phyloP scores from a whole-genome alignment of 2,888 invertebrate genomes.

The Thyatira batis region DNA sequence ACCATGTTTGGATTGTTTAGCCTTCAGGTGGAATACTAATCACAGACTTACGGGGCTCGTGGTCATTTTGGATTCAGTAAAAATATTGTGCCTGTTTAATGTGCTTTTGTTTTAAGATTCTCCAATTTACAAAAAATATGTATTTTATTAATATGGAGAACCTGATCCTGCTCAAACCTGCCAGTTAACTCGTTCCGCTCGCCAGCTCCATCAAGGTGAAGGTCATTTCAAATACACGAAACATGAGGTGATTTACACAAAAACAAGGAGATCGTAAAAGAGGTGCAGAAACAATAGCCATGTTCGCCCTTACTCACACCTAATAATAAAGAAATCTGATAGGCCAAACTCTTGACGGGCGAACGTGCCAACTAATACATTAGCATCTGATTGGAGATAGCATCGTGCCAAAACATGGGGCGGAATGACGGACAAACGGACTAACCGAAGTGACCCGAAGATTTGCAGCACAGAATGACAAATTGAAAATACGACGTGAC shows the following conservation, averaged over 20 bases:
- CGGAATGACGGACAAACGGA: constrained; percentile 46
- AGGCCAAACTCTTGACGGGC: constrained; percentile 47
- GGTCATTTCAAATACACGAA: constrained; percentile 31
- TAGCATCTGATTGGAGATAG: constrained; percentile 72
- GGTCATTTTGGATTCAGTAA: neutral
- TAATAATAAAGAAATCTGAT: constrained; percentile 67
- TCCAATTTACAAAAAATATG: too few relatives aligned
- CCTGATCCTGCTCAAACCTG: neutral
- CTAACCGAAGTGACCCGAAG: constrained; percentile 31
- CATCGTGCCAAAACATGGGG: constrained; percentile 56
- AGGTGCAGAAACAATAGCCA: constrained; percentile 40
- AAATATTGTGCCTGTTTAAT: neutral
- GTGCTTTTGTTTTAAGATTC: neutral
- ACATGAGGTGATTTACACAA: constrained; percentile 35
- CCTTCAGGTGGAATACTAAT: constrained; percentile 44
- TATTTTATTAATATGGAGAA: too few relatives aligned
- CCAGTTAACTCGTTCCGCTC: constrained; percentile 19
- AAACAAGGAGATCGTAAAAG: constrained; percentile 47
- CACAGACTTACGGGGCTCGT: constrained; percentile 15
- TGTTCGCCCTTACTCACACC: constrained; percentile 41
- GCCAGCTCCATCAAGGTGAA: constrained; percentile 47
- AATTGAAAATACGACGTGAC: constrained; percentile 36
- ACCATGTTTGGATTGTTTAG: constrained; percentile 38
- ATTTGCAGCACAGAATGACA: constrained; percentile 40
- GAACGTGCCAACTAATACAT: constrained; percentile 76